phyloP scores from a whole-genome alignment of 2,797 vertebrate species.

The Picus viridis region DNA sequence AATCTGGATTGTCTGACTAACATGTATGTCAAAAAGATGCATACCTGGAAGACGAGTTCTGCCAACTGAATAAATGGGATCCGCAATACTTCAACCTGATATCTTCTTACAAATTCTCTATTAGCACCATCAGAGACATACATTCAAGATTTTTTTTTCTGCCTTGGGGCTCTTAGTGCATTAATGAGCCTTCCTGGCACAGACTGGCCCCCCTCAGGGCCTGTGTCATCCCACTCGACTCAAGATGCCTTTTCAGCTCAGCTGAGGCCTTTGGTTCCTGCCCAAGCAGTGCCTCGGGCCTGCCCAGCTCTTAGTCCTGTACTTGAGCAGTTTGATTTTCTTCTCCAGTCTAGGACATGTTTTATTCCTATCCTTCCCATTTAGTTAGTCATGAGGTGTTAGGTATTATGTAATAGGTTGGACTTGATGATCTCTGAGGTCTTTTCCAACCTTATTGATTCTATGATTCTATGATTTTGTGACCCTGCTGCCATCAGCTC shows the following conservation, averaged over 20 bases:
- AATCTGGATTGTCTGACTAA: background rate
- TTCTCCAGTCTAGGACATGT: fast-evolving
- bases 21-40: background rate
- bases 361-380: background rate
- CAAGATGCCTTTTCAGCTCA: background rate
- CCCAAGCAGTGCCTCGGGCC: fast-evolving
- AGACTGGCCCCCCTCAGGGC: too few species aligned
- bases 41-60: background rate
- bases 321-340: background rate
- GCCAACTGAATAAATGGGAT: background rate
- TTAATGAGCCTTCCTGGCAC: background rate
- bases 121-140: background rate
- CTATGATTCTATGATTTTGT: too few species aligned
- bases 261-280: fast-evolving
- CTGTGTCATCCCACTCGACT: background rate
- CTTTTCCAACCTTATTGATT: too few species aligned
- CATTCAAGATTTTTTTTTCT: background rate
- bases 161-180: fast-evolving
- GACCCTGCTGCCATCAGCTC: background rate
- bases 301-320: too few species aligned
- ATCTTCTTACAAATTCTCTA: background rate
- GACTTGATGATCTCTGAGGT: too few species aligned
- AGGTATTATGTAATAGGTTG: too few species aligned
- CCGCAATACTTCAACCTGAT: background rate
- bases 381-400: too few species aligned